A percentile compares a stretch with the other conserved stretches of the same genome.
These are phyloP conservation scores for Drosophila flavopinicola DNA, from an alignment of 2,888 invertebrate species.

Conservation along the genomic window DNA sequence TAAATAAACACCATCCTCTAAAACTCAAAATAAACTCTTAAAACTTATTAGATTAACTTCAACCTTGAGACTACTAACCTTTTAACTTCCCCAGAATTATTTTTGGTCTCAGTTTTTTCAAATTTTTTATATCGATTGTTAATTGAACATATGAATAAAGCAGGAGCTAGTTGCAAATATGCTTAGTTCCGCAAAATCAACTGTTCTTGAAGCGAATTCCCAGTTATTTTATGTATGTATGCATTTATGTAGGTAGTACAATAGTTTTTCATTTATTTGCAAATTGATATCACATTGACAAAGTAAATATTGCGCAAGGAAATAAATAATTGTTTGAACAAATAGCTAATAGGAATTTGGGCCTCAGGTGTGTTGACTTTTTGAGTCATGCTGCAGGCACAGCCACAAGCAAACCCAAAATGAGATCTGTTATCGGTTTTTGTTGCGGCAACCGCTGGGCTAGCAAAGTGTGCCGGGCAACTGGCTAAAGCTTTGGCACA, in stretches of 20 bases:
- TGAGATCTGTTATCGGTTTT: constrained; percentile 61
- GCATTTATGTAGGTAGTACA: constrained; percentile 20
- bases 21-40: too few relatives aligned
- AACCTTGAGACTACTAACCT: too few relatives aligned
- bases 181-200: background rate
- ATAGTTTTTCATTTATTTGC: constrained; percentile 72
- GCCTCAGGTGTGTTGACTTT: constrained; percentile 19
- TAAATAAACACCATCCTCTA: too few relatives aligned
- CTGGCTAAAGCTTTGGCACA: constrained; percentile 73
- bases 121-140: too few relatives aligned
- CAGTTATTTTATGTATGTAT: background rate
- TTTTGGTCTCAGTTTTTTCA: too few relatives aligned
- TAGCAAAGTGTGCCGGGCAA: constrained; percentile 71
- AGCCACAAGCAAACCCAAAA: constrained; percentile 42
- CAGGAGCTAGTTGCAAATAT: too few relatives aligned
- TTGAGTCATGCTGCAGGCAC: constrained; percentile 13
- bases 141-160: too few relatives aligned
- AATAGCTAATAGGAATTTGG: constrained; percentile 59
- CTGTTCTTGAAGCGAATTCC: background rate
- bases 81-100: too few relatives aligned
- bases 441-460: constrained; percentile 13
- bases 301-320: constrained; percentile 61
- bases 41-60: too few relatives aligned
- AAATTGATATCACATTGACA: constrained; percentile 76
- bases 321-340: constrained; percentile 69